phyloP scores from a whole-genome alignment of 2,797 vertebrate species.

The Thalassophryne amazonica region DNA sequence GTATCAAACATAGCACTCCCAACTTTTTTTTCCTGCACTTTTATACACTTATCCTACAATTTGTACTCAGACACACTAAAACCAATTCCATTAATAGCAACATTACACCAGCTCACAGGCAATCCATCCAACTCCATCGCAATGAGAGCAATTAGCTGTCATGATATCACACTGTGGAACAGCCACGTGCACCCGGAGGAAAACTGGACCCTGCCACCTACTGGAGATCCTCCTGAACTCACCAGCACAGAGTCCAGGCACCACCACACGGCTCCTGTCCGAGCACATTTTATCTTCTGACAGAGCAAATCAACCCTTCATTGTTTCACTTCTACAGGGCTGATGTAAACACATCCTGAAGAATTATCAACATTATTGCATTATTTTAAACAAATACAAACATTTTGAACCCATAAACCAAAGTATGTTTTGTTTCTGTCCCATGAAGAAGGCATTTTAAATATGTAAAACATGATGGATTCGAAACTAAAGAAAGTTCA shows the following conservation, averaged over 20 bases:
- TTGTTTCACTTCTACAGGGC: background rate
- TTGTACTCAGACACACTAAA: constrained; percentile 46
- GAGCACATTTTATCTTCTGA: background rate
- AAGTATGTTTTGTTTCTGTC: too few species aligned
- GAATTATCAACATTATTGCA: too few species aligned
- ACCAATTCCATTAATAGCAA: constrained; percentile 59
- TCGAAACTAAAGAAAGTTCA: too few species aligned
- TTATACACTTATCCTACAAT: constrained; percentile 43
- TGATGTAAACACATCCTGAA: too few species aligned
- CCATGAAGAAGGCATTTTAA: too few species aligned
- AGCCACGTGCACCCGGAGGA: constrained; percentile 52
- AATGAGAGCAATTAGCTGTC: constrained; percentile 75
- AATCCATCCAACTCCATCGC: constrained; percentile 64
- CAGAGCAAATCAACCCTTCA: background rate
- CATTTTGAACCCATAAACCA: too few species aligned
- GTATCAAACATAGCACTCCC: constrained; percentile 19
- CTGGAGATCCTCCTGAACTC: constrained; percentile 69
- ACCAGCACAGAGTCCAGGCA: constrained; percentile 5
- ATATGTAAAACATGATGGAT: too few species aligned
- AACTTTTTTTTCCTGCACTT: constrained; percentile 14
- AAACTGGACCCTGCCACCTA: constrained; percentile 78
- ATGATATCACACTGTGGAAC: constrained; percentile 73
- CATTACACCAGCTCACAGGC: constrained; percentile 55
- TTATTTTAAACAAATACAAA: too few species aligned
- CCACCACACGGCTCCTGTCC: background rate